Conservation (phyloP, 2,888 invertebrate species). For the Loripinus fragilis region DNA sequence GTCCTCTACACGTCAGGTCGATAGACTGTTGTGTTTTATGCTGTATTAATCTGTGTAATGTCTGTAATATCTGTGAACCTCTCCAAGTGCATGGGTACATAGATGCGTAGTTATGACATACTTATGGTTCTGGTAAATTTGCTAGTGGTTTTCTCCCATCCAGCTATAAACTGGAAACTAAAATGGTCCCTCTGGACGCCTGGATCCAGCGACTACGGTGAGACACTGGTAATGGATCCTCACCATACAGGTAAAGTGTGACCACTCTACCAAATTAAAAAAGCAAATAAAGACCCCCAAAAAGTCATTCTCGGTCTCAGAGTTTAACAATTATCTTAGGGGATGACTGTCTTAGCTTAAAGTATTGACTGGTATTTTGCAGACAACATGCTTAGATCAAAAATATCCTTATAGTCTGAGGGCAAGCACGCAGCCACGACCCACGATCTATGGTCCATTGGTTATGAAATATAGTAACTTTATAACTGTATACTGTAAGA, state of each 20-base stretch:
- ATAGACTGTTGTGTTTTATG: not conserved
- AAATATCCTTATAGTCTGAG: not conserved
- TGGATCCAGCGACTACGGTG: not conserved
- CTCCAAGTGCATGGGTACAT: not conserved
- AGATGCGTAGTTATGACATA: not conserved
- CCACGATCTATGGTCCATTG: not conserved
- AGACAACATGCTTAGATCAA: not conserved
- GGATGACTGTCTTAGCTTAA: not conserved
- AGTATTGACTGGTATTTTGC: constrained; percentile 7
- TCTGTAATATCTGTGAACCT: not conserved
- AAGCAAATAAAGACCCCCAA: not conserved
- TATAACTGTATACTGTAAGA: not conserved
- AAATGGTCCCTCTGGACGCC: not conserved
- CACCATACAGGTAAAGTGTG: constrained; percentile 4
- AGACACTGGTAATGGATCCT: not conserved
- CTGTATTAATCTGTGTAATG: not conserved
- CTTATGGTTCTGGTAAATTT: not conserved
- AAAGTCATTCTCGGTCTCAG: not conserved
- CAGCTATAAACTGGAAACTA: constrained; percentile 1
- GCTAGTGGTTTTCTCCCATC: not conserved
- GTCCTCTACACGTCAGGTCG: not conserved
- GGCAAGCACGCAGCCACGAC: not conserved
- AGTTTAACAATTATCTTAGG: not conserved
- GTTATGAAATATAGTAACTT: not conserved
- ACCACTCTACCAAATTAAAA: constrained; percentile 4